Evolutionary conservation across 2,888 invertebrate genomes (phyloP), one percentile per base, ranked within the genome.

Genomic region (Pristionchus japonicus): DNA sequence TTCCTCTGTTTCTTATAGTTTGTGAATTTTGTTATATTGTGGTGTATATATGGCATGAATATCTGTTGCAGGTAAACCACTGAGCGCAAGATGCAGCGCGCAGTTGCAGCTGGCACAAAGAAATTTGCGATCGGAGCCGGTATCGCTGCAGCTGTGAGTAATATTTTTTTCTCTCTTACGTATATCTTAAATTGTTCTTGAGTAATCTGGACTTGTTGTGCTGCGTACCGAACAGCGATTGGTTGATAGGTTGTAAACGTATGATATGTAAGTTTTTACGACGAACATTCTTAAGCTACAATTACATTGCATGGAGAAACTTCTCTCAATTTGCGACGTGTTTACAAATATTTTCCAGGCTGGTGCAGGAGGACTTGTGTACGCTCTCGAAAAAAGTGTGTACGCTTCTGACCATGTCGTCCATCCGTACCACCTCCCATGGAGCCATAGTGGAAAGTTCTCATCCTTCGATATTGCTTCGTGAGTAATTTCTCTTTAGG

Each of bases 381-480:
- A 94, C 89, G 93, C 94, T 49, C 90, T 94, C 49, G 94, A 94
- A 90, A 93, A 94, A 87, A 91, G 92, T 57, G 92, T 94, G n/a
- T 88, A 91, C 89, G 93, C 91, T 57, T 91, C 91, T 82, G 89
- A 90, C 82, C 90, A 91, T 77, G 90, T 88, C 61, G 93, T 93
- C 61, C 94, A 94, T 87, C 93, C 94, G 31, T 92, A 91, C 77
- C 86, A 89, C 31, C 90, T 94, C 52, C 93, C 93, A 43, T 94
- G 94, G 94, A 85, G 92, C n/a, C 94, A 94, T 90, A 88, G 89
- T 82, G 93, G 93, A 31, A 89, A 89, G 61, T 93, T 94, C 89
- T 91, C 92, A n/a, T 91, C 93, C 6, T 91, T 94, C 88, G 94
- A 94, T 89, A 92, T 92, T 89, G 92, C 91, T 31, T 93, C 94